phyloP scores from a whole-genome alignment of 2,797 vertebrate species.

The Lepus townsendii region DNA sequence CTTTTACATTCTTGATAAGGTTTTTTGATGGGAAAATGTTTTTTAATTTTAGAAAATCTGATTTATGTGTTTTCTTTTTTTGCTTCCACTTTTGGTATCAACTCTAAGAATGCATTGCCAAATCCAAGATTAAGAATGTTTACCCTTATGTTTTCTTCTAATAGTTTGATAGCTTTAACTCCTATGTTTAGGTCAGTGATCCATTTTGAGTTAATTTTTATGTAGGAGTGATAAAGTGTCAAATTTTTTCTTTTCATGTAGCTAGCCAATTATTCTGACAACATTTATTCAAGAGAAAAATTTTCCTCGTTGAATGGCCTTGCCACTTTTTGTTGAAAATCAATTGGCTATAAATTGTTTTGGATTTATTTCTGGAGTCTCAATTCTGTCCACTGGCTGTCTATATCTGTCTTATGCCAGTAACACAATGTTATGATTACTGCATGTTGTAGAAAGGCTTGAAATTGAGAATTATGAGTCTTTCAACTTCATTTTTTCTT shows the following conservation, averaged over 20 bases:
- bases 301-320: background rate
- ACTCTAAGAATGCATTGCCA: slow-evolving; percentile 16
- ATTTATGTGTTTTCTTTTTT: background rate
- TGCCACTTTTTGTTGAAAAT: slow-evolving; percentile 24
- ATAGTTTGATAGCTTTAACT: background rate
- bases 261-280: background rate
- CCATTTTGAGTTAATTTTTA: slow-evolving; percentile 7
- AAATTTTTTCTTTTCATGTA: slow-evolving; percentile 5
- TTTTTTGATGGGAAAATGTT: background rate
- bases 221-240: background rate
- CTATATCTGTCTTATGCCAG: background rate
- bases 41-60: slow-evolving; percentile 9
- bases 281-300: background rate
- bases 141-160: background rate
- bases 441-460: slow-evolving; percentile 2
- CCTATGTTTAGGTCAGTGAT: background rate
- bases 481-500: background rate
- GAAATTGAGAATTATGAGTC: background rate
- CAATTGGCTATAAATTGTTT: background rate
- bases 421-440: background rate
- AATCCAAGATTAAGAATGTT: background rate
- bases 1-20: slow-evolving; percentile 49
- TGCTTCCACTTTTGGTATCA: background rate
- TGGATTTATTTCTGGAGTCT: slow-evolving; percentile 5
- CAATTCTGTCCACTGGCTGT: background rate